Percentiles rank a stretch among this genome's conserved stretches.
phyloP scores from a whole-genome alignment of 92 coral and sea anemone species.

The Micromussa lordhowensis region DNA sequence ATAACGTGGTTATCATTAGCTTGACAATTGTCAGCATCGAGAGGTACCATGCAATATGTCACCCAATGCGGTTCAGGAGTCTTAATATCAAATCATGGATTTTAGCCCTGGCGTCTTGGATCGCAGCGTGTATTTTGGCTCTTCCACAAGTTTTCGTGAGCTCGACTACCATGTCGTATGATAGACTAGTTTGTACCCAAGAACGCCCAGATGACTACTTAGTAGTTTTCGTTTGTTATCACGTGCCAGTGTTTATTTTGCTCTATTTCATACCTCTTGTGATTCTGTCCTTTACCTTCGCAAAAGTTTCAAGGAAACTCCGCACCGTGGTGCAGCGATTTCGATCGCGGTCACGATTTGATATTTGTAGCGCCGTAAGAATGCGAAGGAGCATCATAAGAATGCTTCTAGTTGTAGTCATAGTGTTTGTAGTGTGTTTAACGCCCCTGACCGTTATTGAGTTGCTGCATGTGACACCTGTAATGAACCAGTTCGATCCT shows the following conservation, averaged over 20 bases:
- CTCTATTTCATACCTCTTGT: conserved; percentile 61
- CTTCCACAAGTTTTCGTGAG: conserved; percentile 70
- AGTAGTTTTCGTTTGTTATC: conserved; percentile 56
- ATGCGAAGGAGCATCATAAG: conserved; percentile 55
- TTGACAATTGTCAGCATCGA: conserved; percentile 65
- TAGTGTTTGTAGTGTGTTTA: conserved; percentile 66
- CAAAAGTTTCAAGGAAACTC: conserved; percentile 54
- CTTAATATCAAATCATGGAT: conserved; percentile 20
- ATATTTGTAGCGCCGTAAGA: conserved; percentile 47
- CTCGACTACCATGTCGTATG: conserved; percentile 44
- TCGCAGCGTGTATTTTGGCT: conserved; percentile 49
- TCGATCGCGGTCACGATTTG: conserved; percentile 50
- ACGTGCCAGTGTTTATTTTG: conserved; percentile 57
- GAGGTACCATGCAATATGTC: conserved; percentile 72
- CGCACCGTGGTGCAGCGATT: conserved; percentile 45
- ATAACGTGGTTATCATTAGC: conserved; percentile 69
- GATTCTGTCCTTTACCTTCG: conserved; percentile 57
- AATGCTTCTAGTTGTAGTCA: conserved; percentile 68
- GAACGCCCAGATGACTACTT: conserved; percentile 37
- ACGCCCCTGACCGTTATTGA: conserved; percentile 73
- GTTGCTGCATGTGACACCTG: conserved; percentile 58
- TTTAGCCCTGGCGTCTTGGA: conserved; percentile 52
- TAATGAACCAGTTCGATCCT: conserved; percentile 42
- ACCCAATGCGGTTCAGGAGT: conserved; percentile 55
- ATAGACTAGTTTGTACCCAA: conserved; percentile 57